Conservation (phyloP, 2,113 vertebrate species). For the Seriola dumerili region DNA sequence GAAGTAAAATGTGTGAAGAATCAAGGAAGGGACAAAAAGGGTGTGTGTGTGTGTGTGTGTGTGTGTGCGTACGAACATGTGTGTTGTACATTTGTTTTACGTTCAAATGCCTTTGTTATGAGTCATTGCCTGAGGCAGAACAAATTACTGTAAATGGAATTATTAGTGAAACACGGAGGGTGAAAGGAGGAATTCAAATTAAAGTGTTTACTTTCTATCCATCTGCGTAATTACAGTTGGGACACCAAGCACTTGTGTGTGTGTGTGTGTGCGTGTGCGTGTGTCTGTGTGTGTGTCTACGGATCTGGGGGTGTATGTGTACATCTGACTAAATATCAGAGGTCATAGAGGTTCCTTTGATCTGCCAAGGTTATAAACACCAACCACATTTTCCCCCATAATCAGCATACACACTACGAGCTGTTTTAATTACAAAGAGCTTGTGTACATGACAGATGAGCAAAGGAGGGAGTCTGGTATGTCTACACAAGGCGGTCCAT, state of each 20-base stretch:
- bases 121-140: constrained; percentile 71
- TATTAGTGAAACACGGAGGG: constrained; percentile 73
- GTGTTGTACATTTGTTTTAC: constrained; percentile 72
- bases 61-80: neutral
- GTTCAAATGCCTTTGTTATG: constrained; percentile 70
- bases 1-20: constrained; percentile 34
- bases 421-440: constrained; percentile 57
- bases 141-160: constrained; percentile 80
- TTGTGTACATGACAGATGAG: constrained; percentile 42
- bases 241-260: constrained; percentile 34
- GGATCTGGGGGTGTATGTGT: constrained; percentile 5
- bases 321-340: constrained; percentile 33
- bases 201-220: constrained; percentile 67
- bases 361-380: constrained; percentile 62
- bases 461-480: constrained; percentile 17
- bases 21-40: neutral
- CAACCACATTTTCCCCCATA: neutral
- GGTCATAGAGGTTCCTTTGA: constrained; percentile 65
- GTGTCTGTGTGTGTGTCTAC: constrained; percentile 31
- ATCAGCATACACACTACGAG: constrained; percentile 35
- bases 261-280: neutral
- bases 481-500: constrained; percentile 1
- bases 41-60: neutral
- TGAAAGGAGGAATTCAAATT: constrained; percentile 74
- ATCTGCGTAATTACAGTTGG: constrained; percentile 71